Evolutionary conservation across 2,888 invertebrate species (phyloP), one percentile per base, ranked within the genome.

Genomic region (Conus canariensis): DNA sequence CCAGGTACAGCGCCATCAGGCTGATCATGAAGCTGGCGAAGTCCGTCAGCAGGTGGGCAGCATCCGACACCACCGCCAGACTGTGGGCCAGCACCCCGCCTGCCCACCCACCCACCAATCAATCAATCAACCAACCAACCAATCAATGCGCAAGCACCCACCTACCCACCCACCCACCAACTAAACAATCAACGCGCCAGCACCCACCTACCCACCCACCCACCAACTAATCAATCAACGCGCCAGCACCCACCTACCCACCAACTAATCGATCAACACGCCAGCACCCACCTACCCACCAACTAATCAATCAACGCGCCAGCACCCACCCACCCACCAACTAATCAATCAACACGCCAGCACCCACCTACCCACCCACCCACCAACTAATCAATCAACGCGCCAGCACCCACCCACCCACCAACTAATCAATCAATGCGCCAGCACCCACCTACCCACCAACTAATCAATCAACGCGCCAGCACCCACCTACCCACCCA

Each of bases 1-100:
- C 98, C 87, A 99, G 97, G 97, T 98, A 99, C 92, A 99, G 96
- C 0, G 99, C 98, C 96, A 99, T 98, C 93, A 99, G 97, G n/a
- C 99, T 99, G 96, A 99, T 99, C 98, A 99, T 98, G 96, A 99
- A 99, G 95, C 99, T 98, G 92, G 99, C 99, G 96, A 99, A 98
- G 97, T 99, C 99, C 93, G 99, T 99, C 93, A 99, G 97, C 93
- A 99, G 97, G 97, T 99, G 99, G 83, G 99, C 99, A 25, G 99
- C 99, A 97, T 99, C 99, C 86, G 99, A 99, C 90, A 99, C 98
- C 93, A 98, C 97, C 77, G 98, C 98, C 95, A 98, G 97, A 96
- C 98, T 98, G 94, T 97, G 97, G 45, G 98, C 98, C 94, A 97
- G 95, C 90, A 97, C 96, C 90, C 98, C 98, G 95, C 98, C 98